These are phyloP conservation scores for Gortyna flavago DNA, from an alignment of 2,888 invertebrate genomes.

Conservation along the genomic window DNA sequence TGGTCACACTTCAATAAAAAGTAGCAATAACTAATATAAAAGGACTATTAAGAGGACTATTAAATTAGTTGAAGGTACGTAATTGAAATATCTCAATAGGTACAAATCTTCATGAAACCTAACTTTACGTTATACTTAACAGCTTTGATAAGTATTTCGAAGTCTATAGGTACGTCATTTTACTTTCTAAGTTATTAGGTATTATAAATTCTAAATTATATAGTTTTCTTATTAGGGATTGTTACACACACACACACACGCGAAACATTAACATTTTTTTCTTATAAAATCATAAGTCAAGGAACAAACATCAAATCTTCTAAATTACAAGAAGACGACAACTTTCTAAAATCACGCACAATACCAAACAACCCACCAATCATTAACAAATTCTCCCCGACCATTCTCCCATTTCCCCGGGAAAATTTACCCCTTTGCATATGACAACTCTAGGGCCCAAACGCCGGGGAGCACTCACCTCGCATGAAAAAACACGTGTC, in stretches of 20 bases:
- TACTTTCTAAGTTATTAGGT: background rate
- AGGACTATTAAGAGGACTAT: background rate
- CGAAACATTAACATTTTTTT: too few species aligned
- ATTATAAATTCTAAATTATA: too few species aligned
- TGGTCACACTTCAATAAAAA: background rate
- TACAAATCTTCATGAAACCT: background rate
- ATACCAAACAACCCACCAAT: background rate
- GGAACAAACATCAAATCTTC: background rate
- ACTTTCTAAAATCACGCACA: background rate
- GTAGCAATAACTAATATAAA: background rate
- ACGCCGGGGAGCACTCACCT: conserved; percentile 53
- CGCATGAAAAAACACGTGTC: conserved; percentile 77
- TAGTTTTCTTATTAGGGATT: background rate
- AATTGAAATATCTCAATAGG: background rate
- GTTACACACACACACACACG: background rate
- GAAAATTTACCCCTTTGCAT: conserved; percentile 36
- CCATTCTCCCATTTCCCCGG: conserved; percentile 38
- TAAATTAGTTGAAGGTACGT: background rate
- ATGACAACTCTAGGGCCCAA: conserved; percentile 42
- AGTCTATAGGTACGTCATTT: background rate
- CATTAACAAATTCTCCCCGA: background rate
- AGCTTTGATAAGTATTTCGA: background rate
- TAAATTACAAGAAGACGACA: background rate
- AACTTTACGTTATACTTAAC: background rate
- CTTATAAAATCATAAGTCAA: background rate